Evolutionary conservation across 2,113 vertebrate species (phyloP).

Genomic region (Epinephelus cyanopodus): DNA sequence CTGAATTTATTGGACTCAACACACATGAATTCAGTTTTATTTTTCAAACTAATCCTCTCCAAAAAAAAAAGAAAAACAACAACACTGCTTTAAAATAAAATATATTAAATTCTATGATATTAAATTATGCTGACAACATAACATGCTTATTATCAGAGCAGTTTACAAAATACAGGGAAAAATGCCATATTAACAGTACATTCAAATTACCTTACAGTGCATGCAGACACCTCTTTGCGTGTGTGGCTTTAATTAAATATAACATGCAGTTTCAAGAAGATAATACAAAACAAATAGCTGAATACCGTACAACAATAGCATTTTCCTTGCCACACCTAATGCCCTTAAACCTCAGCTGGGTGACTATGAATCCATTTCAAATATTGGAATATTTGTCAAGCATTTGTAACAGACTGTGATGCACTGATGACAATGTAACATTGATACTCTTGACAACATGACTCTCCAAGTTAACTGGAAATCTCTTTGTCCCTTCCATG

Average conservation of each 20-base stretch:
- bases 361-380: background rate
- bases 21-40: conserved; percentile 36
- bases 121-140: conserved; percentile 74
- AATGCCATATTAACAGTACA: conserved; percentile 9
- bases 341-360: background rate
- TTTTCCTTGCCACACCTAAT: conserved; percentile 5
- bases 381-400: conserved; percentile 15
- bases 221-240: conserved; percentile 8
- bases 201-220: conserved; percentile 15
- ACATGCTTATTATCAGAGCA: conserved; percentile 2
- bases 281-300: conserved; percentile 29
- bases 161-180: conserved; percentile 39
- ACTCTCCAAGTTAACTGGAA: background rate
- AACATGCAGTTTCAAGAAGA: conserved; percentile 37
- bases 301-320: background rate
- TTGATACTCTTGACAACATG: conserved; percentile 21
- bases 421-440: conserved; percentile 41
- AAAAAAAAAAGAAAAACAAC: conserved; percentile 71
- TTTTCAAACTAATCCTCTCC: conserved; percentile 30
- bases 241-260: background rate
- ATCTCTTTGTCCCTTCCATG: conserved; percentile 6
- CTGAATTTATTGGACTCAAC: background rate
- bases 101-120: conserved; percentile 88
- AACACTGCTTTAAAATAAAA: conserved; percentile 69
- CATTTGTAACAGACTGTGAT: conserved; percentile 49